Evolutionary conservation across 2,113 vertebrate species (phyloP).

Genomic region (Syngnathoides biaculeatus): DNA sequence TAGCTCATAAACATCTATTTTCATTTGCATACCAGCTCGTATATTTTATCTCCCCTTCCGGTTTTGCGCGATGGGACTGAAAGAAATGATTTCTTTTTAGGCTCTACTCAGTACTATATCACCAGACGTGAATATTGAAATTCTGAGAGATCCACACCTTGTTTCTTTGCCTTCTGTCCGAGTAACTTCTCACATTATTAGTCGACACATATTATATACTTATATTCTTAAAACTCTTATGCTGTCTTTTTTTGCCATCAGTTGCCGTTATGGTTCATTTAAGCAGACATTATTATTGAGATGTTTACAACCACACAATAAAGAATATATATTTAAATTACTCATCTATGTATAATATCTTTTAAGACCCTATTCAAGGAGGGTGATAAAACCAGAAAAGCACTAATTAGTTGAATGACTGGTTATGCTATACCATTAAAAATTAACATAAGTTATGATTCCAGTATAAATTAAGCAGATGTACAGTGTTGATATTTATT

Average conservation of each 20-base stretch:
- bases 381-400: too few relatives aligned
- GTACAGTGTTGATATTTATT: neutral
- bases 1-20: slow-evolving; percentile 1
- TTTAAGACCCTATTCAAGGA: too few relatives aligned
- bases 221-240: neutral
- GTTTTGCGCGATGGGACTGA: neutral
- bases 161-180: neutral
- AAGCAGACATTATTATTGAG: too few relatives aligned
- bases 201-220: slow-evolving; percentile 21
- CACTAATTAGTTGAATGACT: too few relatives aligned
- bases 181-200: neutral
- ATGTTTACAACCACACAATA: too few relatives aligned
- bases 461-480: too few relatives aligned
- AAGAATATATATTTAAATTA: too few relatives aligned
- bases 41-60: neutral
- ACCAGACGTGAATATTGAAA: slow-evolving; percentile 51
- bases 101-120: slow-evolving; percentile 45
- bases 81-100: slow-evolving; percentile 8
- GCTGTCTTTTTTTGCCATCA: neutral
- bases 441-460: too few relatives aligned
- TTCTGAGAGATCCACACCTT: slow-evolving; percentile 26
- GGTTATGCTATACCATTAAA: too few relatives aligned
- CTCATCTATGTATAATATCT: too few relatives aligned
- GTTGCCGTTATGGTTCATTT: too few relatives aligned
- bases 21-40: slow-evolving; percentile 2